These are phyloP conservation scores for Teleogryllus oceanicus DNA, from an alignment of 2,888 invertebrate species.

Conservation along the genomic window DNA sequence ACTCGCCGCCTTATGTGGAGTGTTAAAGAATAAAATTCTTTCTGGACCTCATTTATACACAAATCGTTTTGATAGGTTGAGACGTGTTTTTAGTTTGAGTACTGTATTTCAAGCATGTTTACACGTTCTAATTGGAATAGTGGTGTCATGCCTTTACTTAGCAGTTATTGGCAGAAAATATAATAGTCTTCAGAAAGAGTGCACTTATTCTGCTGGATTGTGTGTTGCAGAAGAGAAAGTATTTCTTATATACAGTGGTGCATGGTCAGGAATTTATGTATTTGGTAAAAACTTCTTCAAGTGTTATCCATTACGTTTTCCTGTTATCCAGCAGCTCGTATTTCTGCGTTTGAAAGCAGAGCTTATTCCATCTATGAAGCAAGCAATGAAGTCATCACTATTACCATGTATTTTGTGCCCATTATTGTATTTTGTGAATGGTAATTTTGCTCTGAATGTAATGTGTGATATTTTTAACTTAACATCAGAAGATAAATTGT, in stretches of 20 bases:
- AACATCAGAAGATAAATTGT: slow-evolving; percentile 53
- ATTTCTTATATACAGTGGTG: slow-evolving; percentile 64
- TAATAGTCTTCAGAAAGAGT: slow-evolving; percentile 52
- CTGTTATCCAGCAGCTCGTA: slow-evolving; percentile 68
- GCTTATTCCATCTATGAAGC: slow-evolving; percentile 55
- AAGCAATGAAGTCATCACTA: slow-evolving; percentile 58
- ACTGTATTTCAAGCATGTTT: slow-evolving; percentile 56
- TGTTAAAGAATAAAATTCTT: slow-evolving; percentile 67
- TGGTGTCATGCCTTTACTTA: slow-evolving; percentile 66
- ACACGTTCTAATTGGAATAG: slow-evolving; percentile 62
- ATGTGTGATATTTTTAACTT: slow-evolving; percentile 56
- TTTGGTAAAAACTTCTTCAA: slow-evolving; percentile 58
- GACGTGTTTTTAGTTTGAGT: slow-evolving; percentile 60
- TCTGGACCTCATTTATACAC: slow-evolving; percentile 58
- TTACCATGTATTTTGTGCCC: slow-evolving; percentile 62
- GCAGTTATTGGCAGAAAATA: slow-evolving; percentile 61
- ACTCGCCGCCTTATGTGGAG: slow-evolving; percentile 67
- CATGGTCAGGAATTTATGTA: slow-evolving; percentile 63
- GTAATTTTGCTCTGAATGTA: slow-evolving; percentile 53
- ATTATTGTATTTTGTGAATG: slow-evolving; percentile 60
- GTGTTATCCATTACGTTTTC: slow-evolving; percentile 60
- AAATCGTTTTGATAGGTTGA: slow-evolving; percentile 64
- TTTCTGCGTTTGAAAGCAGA: slow-evolving; percentile 62
- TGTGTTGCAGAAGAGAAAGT: slow-evolving; percentile 66
- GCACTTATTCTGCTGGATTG: slow-evolving; percentile 43